Evolutionary conservation across 2,113 vertebrate species (phyloP).

Genomic region (Australoheros scitulus): DNA sequence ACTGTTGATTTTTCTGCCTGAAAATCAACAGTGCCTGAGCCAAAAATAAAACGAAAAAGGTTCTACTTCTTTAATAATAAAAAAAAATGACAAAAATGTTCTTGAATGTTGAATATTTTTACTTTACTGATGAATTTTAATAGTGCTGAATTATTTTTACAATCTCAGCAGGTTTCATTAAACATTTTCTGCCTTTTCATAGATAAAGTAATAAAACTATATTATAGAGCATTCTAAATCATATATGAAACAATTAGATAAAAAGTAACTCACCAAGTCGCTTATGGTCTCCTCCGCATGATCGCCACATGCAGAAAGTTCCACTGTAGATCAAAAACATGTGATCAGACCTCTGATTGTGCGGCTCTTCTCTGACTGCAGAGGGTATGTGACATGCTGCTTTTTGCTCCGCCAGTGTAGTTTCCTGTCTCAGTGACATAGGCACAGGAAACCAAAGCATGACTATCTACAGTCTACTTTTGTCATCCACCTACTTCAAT

Average conservation of each 20-base stretch:
- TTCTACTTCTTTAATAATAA: background rate
- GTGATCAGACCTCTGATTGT: background rate
- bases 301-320: background rate
- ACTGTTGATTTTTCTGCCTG: too few species aligned
- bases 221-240: background rate
- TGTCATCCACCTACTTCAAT: background rate
- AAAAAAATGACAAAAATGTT: fast-evolving
- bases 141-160: background rate
- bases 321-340: background rate
- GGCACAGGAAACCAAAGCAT: constrained; percentile 31
- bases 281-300: background rate
- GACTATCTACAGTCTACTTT: background rate
- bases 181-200: background rate
- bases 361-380: background rate
- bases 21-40: background rate
- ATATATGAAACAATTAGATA: background rate
- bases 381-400: background rate
- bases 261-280: constrained; percentile 27
- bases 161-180: fast-evolving
- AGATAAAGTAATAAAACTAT: background rate
- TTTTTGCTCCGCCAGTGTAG: background rate
- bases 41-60: background rate
- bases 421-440: constrained; percentile 45
- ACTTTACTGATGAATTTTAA: background rate
- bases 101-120: background rate